A percentile compares a stretch with the other conserved stretches of the same genome.
Evolutionary conservation across 2,797 vertebrate species (phyloP).

Genomic region (Ateles fusciceps): DNA sequence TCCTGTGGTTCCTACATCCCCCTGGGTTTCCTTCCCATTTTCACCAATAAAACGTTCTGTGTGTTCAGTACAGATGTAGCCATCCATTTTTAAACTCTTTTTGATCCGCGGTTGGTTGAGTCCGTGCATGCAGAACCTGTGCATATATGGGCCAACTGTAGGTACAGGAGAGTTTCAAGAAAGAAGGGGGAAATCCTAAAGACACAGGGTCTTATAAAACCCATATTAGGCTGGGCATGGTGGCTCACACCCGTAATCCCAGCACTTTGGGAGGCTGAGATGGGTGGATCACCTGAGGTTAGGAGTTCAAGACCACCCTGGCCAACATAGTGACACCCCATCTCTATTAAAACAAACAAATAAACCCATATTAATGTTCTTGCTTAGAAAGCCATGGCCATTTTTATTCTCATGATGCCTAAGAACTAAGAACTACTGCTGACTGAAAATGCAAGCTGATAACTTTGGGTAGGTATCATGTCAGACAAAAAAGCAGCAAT

Average conservation of each 20-base stretch:
- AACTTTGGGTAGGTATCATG: rapidly evolving
- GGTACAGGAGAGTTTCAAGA: background rate
- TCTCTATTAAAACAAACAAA: no score
- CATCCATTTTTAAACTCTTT: background rate
- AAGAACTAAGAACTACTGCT: background rate
- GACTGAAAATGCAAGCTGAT: background rate
- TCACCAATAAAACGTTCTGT: background rate
- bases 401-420: background rate
- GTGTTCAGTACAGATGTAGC: background rate
- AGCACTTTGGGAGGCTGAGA: no score
- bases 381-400: rapidly evolving
- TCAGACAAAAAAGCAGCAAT: background rate
- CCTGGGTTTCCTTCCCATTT: background rate
- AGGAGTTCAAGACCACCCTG: no score
- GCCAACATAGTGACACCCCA: no score
- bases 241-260: no score
- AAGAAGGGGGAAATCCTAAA: background rate
- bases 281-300: no score
- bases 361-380: background rate
- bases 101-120: background rate
- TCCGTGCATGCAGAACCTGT: background rate
- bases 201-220: background rate
- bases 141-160: background rate
- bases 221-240: rapidly evolving
- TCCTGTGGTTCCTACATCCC: background rate